A percentile compares a stretch with the other conserved stretches of the same genome.
Evolutionary conservation across 2,113 vertebrate genomes (phyloP).

Genomic region (Lamprotornis superbus): DNA sequence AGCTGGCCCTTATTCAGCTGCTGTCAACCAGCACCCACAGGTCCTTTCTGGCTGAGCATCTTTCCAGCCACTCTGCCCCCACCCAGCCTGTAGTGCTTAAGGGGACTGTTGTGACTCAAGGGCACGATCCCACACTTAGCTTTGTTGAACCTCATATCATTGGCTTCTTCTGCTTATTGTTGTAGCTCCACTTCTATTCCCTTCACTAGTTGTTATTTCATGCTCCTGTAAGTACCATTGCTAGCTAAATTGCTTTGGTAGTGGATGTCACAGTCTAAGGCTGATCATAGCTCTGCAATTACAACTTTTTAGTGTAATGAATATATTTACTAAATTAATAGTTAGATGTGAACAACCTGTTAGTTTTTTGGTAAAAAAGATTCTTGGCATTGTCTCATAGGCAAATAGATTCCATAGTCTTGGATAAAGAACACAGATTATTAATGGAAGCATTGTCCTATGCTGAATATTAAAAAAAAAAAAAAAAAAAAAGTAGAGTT

Average conservation of each 20-base stretch:
- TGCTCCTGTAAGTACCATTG: not conserved
- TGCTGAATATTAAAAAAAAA: not conserved
- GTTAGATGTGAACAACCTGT: not conserved
- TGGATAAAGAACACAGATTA: not conserved
- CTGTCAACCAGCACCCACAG: not conserved
- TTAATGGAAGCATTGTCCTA: not conserved
- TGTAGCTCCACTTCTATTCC: not conserved
- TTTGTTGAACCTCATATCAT: not conserved
- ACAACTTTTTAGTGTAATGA: not conserved
- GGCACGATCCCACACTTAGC: not conserved
- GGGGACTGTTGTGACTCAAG: not conserved
- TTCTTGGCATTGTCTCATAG: not conserved
- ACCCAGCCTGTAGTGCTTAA: not conserved
- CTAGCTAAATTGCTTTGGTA: not conserved
- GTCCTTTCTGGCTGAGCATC: not conserved
- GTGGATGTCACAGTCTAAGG: not conserved
- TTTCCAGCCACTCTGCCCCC: not conserved
- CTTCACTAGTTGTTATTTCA: not conserved
- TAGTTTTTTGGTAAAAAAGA: not conserved
- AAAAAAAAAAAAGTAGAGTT: not conserved
- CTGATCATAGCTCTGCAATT: not conserved
- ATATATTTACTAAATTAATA: not conserved
- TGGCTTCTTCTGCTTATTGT: not conserved
- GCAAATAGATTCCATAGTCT: not conserved
- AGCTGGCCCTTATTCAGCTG: accelerated